Evolutionary conservation across 2,113 vertebrate species (phyloP), one percentile per base, ranked within the genome.

Genomic region (Xiphorhynchus elegans): DNA sequence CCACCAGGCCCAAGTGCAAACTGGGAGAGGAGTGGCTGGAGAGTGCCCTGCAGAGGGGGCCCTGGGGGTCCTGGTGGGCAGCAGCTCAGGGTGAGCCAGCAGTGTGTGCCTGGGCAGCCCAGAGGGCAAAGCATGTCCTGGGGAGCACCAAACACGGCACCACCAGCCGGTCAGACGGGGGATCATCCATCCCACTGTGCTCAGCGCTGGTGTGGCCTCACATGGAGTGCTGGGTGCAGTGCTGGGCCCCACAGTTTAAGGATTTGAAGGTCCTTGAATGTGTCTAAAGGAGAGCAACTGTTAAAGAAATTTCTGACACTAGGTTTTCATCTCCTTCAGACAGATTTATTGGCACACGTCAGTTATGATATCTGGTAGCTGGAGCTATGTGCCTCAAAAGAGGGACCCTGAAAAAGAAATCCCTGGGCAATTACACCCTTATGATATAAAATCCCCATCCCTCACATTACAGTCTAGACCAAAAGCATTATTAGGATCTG

Each of bases 1-100:
- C 17, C 0, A 0, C 18, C 0, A 0, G 42, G 29, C 53, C 68
- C 25, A 44, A 29, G 5, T 49, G 3, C 16, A 25, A 33, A 13
- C 3, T 6, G 17, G 21, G 76, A 66, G 63, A 31, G 33, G 8
- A 15, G 20, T 11, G 17, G n/a, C 23, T 83, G 82, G 8, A 14
- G 17, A 50, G 50, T 0, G 1, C 49, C 39, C n/a, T 53, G 49
- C 35, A 70, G 62, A 28, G 59, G 49, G 31, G 55, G 14, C 1
- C 4, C 73, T 56, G 40, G 44, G 40, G 23, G 13, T 69, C 44
- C 77, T 64, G 86, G n/a, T 19, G 3, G 23, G 39, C 55, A 69
- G 79, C 31, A 76, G 64, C 80, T 84, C 64, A 39, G 49, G 37
- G 56, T 28, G n/a, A 24, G 50, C 1, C 64, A 84, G 73, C 73